A percentile compares a stretch with the other conserved stretches of the same genome.
These are phyloP conservation scores for Neosalanx taihuensis DNA, from an alignment of 2,797 vertebrate species.

Conservation along the genomic window DNA sequence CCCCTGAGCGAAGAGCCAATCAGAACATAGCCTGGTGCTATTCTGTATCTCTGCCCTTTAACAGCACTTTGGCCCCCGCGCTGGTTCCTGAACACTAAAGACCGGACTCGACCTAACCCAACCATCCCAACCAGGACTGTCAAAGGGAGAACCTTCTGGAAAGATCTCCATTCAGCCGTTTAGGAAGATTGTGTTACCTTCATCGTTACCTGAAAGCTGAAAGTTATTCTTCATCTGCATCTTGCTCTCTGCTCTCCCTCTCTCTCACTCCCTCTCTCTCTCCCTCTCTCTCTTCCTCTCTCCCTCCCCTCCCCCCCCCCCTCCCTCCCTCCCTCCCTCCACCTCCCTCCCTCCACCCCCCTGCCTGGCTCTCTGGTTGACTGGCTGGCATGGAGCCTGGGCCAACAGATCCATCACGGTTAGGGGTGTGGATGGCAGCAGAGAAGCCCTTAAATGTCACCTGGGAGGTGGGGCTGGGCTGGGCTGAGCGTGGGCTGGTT, in stretches of 20 bases:
- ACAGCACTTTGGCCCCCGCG: neutral
- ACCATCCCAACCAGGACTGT: neutral
- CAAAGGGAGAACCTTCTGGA: neutral
- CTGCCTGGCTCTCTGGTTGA: neutral
- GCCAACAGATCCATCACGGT: conserved; percentile 48
- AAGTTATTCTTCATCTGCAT: neutral
- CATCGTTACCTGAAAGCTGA: neutral
- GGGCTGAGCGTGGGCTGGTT: conserved; percentile 1
- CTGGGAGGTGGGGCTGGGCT: neutral
- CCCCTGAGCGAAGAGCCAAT: neutral
- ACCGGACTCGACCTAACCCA: neutral
- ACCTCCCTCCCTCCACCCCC: too few species aligned
- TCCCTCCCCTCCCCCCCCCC: neutral
- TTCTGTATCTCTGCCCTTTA: neutral
- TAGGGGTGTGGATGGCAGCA: conserved; percentile 21
- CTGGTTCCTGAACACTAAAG: neutral
- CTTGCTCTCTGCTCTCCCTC: neutral
- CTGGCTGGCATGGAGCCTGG: neutral
- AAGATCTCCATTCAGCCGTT: neutral
- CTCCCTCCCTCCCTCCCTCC: neutral
- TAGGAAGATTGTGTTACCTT: too few species aligned
- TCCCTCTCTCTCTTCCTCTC: neutral
- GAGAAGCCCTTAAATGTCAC: conserved; percentile 33
- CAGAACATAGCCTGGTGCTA: neutral
- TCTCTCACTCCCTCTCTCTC: conserved; percentile 1